Evolutionary conservation across 2,797 vertebrate species (phyloP), one percentile per base, ranked within the genome.

Genomic region (Pantherophis alleghaniensis): DNA sequence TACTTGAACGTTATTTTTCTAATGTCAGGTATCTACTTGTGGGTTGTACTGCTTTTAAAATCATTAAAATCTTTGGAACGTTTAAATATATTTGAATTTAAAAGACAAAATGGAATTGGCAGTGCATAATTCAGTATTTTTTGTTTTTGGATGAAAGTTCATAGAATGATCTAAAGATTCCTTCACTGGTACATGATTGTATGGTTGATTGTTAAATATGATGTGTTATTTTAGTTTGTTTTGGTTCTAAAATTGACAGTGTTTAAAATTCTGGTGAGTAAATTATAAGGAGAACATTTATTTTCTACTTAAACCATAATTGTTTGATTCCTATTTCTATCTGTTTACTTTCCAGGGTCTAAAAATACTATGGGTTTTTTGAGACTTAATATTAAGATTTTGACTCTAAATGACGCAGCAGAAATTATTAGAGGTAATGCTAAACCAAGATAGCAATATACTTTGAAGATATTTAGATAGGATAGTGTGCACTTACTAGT

Each of bases 361-460:
- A 56, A 89, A 51, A 59, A 51, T 9, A 7, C 11, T 24, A 69
- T 90, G 61, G 1, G n/a, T 55, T 93, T n/a, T 47, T 28, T 74
- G 1, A 1, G 89, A 93, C 63, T 95, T 95, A 94, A 92, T 93
- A 94, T 94, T 24, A 96, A 96, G 91, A 96, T 93, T 91, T 94
- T 96, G 94, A 92, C 92, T 93, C 91, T 94, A 92, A 91, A 96
- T 97, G 97, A 97, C 96, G 93, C 0, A 95, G 96, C 96, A 97
- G 92, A 97, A 96, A 96, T 53, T 87, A 56, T 88, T 90, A 88
- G 94, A 86, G 0, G 0, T n/a, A 91, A 91, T 96, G 57, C 22
- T 2, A 88, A 94, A 92, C 91, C 93, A 89, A 69, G 86, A 90
- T 63, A 61, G 0, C 94, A 95, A n/a, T 24, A 56, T 90, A 26